Evolutionary conservation across 2,888 invertebrate species (phyloP).

Genomic region (Pandemis cinnamomeana): DNA sequence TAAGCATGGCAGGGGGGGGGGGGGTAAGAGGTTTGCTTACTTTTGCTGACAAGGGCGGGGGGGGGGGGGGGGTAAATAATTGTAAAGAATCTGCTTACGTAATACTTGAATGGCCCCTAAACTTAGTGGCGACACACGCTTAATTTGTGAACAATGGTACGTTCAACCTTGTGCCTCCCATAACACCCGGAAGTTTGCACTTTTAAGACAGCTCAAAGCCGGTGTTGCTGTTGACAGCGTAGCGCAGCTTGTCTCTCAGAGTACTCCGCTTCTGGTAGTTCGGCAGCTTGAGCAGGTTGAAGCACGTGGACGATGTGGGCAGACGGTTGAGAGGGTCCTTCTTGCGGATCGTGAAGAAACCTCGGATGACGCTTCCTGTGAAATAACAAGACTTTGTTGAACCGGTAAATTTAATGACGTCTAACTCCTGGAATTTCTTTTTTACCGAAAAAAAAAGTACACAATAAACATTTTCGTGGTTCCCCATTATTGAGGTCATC

Average conservation of each 20-base stretch:
- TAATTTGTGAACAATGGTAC: background rate
- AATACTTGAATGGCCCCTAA: no score
- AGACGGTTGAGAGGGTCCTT: slow-evolving; percentile 97
- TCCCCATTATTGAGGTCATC: no score
- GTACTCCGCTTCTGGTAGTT: slow-evolving; percentile 99
- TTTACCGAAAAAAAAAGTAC: no score
- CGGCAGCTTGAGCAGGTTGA: slow-evolving; percentile 98
- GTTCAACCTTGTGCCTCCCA: background rate
- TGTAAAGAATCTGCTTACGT: no score
- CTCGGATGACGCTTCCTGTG: slow-evolving; percentile 96
- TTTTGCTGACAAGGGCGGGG: no score
- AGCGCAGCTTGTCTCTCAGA: slow-evolving; percentile 96
- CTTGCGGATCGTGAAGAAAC: slow-evolving; percentile 98
- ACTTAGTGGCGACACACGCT: no score
- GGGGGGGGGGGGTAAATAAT: no score
- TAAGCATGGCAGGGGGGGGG: no score
- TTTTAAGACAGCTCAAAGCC: slow-evolving; percentile 98
- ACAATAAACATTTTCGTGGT: no score
- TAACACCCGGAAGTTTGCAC: background rate
- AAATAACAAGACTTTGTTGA: background rate
- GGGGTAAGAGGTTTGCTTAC: no score
- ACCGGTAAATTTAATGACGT: no score
- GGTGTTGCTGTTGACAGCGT: slow-evolving; percentile 98
- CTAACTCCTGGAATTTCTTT: no score
- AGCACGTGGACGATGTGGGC: slow-evolving; percentile 99